phyloP scores from a whole-genome alignment of 1,140 invertebrate genomes.

The Leptinotarsa defecta region DNA sequence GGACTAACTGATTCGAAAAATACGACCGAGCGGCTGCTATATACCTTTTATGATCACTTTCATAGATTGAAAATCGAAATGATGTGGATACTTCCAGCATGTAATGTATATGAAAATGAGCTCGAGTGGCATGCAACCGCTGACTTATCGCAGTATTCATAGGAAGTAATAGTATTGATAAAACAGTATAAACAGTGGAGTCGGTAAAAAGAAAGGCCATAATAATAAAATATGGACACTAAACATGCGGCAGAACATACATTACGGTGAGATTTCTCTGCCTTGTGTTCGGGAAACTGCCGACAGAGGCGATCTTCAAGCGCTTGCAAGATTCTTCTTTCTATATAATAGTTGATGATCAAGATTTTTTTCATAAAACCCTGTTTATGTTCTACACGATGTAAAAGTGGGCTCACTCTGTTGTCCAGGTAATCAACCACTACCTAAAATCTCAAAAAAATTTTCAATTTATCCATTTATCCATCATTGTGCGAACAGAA shows the following conservation, averaged over 20 bases:
- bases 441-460: too few relatives aligned
- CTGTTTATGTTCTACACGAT: too few relatives aligned
- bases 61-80: neutral
- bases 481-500: too few relatives aligned
- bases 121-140: slow-evolving; percentile 26
- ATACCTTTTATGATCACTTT: too few relatives aligned
- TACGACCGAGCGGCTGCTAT: too few relatives aligned
- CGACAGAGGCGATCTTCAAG: neutral
- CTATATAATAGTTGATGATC: too few relatives aligned
- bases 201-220: slow-evolving; percentile 34
- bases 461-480: too few relatives aligned
- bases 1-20: too few relatives aligned
- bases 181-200: slow-evolving; percentile 36
- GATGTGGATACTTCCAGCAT: neutral
- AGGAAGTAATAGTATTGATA: slow-evolving; percentile 42
- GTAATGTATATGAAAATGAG: slow-evolving; percentile 24
- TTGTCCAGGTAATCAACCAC: too few relatives aligned
- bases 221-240: slow-evolving; percentile 42
- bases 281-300: slow-evolving; percentile 4
- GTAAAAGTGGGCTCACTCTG: too few relatives aligned
- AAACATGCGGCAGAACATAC: slow-evolving; percentile 40
- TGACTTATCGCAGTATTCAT: slow-evolving; percentile 20
- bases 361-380: too few relatives aligned
- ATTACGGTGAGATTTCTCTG: slow-evolving; percentile 28
- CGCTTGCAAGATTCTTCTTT: too few relatives aligned